Base-by-base conservation (phyloP, 2,888 invertebrate species). In the Leptinotarsa tumamoca region DNA sequence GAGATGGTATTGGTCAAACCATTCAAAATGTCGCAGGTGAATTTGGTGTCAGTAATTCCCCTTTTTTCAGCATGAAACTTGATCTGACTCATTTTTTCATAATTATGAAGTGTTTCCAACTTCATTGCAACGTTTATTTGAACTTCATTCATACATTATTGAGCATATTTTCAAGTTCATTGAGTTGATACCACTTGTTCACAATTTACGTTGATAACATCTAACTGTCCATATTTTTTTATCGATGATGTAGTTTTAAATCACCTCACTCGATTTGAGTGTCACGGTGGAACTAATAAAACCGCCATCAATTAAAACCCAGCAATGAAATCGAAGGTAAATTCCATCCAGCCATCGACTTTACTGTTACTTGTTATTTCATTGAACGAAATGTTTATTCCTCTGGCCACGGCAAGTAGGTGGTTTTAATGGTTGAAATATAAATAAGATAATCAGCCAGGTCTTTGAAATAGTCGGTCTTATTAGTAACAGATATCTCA, bases 401-500 rank as follows among this genome's bases (percentile, higher is more conserved):
- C 77, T 72, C 68, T 70, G 70, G 54, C 68, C 71, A 21, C 70
- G 71, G 72, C 72, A 76, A 76, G 81, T 80, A 80, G 80, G 82
- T 75, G 79, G 82, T 76, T 79, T 80, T 80, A 80, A 81, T 79
- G 80, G 78, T 71, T 78, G 78, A 81, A 81, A 79, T 78, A 78
- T 80, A 80, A 80, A 82, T 78, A 80, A 82, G 82, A 81, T 81
- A 82, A 81, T 82, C 80, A 78, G 78, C 76, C 67, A 75, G 63
- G 76, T 75, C 77, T 78, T 78, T 76, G 80, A 77, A 81, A 80
- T 77, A 80, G 81, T 80, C 81, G 82, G 78, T 80, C 82, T 82
- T 82, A 82, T 82, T 82, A 82, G 81, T 81, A 80, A 77, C 80
- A 81, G 81, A 82, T 82, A 82, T 82, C 80, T 80, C 79, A 80